Percentiles rank a stretch among this genome's conserved stretches.
Evolutionary conservation across 2,888 invertebrate genomes (phyloP).

Genomic region (Schrankia costaestrigalis): DNA sequence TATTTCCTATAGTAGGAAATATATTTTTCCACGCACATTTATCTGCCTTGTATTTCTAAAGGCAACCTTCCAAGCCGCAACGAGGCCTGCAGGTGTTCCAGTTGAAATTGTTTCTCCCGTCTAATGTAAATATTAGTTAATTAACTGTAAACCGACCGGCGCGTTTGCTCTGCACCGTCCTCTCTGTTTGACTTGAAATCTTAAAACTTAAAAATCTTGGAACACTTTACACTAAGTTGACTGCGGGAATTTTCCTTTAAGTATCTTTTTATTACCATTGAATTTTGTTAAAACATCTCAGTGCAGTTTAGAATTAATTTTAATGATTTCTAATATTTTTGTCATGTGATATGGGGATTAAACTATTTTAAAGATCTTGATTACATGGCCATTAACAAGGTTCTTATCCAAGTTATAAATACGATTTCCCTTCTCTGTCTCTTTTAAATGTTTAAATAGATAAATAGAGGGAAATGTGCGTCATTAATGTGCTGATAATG

Average conservation of each 20-base stretch:
- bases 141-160: conserved; percentile 72
- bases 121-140: conserved; percentile 79
- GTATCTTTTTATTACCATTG: not conserved
- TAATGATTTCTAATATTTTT: no score
- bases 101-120: conserved; percentile 64
- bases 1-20: no score
- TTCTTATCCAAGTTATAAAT: no score
- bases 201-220: conserved; percentile 29
- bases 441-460: no score
- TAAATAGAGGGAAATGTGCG: no score
- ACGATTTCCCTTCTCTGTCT: no score
- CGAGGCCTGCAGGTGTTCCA: conserved; percentile 60
- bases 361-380: no score
- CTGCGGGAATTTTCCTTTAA: not conserved
- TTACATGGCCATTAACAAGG: no score
- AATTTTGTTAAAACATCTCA: not conserved
- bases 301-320: not conserved
- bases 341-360: no score
- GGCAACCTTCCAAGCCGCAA: conserved; percentile 55
- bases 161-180: conserved; percentile 33
- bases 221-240: conserved; percentile 12
- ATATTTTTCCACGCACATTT: conserved; percentile 4
- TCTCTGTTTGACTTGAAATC: conserved; percentile 40
- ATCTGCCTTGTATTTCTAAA: conserved; percentile 35
- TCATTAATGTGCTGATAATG: no score